Percentiles rank a stretch among this genome's conserved stretches.
Conservation (phyloP, 2,888 invertebrate genomes). For the Drosophila fungiperda region DNA sequence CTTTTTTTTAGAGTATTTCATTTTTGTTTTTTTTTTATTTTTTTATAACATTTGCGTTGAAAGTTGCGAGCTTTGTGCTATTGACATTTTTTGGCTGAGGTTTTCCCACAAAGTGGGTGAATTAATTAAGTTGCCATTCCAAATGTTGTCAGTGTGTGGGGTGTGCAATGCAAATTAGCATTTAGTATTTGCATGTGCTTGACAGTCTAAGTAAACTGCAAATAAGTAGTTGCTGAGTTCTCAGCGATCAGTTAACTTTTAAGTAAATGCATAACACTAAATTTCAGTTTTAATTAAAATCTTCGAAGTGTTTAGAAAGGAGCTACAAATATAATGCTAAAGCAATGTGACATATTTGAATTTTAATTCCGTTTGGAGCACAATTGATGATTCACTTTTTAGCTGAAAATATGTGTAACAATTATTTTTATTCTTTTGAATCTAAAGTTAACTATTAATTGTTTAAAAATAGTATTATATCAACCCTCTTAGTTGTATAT, state of each 20-base stretch:
- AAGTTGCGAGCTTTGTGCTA: conserved; percentile 52
- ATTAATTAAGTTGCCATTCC: conserved; percentile 55
- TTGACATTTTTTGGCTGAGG: conserved; percentile 60
- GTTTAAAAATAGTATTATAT: too few relatives aligned
- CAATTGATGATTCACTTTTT: not conserved
- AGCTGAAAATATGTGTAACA: not conserved
- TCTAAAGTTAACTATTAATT: too few relatives aligned
- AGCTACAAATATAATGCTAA: not conserved
- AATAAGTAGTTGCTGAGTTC: conserved; percentile 2
- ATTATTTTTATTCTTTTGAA: not conserved
- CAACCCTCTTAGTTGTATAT: too few relatives aligned
- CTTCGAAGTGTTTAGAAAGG: not conserved
- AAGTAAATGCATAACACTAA: not conserved
- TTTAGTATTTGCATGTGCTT: conserved; percentile 28
- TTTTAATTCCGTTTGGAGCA: too few relatives aligned
- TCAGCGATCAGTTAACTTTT: not conserved
- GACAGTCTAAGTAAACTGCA: conserved; percentile 16
- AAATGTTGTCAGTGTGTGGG: not conserved
- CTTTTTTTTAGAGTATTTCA: conserved; percentile 12
- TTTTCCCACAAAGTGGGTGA: conserved; percentile 47
- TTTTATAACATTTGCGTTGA: conserved; percentile 37
- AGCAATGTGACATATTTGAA: not conserved
- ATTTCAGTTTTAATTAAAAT: not conserved
- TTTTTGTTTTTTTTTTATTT: conserved; percentile 28
- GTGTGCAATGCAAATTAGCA: conserved; percentile 40